phyloP scores from a whole-genome alignment of 2,888 invertebrate genomes.

The Argyresthia goedartella region DNA sequence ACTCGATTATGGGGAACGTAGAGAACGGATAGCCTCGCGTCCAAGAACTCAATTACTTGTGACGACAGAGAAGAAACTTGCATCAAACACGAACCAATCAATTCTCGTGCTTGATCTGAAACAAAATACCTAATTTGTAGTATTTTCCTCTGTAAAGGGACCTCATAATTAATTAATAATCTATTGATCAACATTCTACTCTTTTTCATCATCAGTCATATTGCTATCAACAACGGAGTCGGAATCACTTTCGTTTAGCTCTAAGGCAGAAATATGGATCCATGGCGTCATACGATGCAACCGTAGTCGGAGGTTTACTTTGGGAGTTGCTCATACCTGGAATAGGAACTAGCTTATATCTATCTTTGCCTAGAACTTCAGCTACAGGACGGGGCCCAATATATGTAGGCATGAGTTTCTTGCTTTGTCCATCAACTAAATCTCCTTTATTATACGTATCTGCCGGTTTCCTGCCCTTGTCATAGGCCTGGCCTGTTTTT shows the following conservation, averaged over 20 bases:
- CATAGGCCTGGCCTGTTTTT: slow-evolving; percentile 1
- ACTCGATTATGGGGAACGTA: no score
- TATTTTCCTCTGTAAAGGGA: neutral
- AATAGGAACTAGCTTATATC: slow-evolving; percentile 8
- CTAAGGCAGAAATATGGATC: slow-evolving; percentile 5
- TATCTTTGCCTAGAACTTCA: slow-evolving; percentile 8
- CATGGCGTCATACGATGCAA: slow-evolving; percentile 3
- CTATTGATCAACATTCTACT: neutral
- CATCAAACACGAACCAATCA: no score
- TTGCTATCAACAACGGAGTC: slow-evolving; percentile 1
- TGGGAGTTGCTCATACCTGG: slow-evolving; percentile 6
- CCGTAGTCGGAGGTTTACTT: neutral
- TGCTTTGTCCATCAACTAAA: slow-evolving; percentile 5
- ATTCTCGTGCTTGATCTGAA: neutral
- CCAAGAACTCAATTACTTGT: no score
- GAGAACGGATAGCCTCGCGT: no score
- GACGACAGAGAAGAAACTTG: no score
- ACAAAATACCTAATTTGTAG: neutral
- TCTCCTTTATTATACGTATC: slow-evolving; percentile 2
- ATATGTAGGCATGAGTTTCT: slow-evolving; percentile 8
- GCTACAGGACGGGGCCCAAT: slow-evolving; percentile 6
- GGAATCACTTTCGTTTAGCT: slow-evolving; percentile 1
- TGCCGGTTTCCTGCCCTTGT: neutral
- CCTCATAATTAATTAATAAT: neutral
- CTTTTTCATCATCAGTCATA: neutral